Evolutionary conservation across 2,888 invertebrate species (phyloP), one percentile per base, ranked within the genome.

Genomic region (Thera britannica): DNA sequence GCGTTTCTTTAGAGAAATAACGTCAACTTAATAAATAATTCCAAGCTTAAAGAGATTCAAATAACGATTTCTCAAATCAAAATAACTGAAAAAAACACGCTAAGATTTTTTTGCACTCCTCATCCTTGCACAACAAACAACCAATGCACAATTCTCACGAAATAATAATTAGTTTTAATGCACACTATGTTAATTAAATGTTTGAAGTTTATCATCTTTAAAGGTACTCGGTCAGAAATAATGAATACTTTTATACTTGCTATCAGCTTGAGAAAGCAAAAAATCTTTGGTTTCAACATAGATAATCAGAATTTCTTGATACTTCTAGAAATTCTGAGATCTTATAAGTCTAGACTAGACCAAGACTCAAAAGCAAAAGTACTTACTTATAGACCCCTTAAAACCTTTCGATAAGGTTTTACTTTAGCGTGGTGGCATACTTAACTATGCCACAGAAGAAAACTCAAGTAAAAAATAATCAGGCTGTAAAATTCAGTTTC

Each of bases 21-120:
- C 46, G 44, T 7, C 7, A 41, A 38, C 6, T 38, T 38, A 38
- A 38, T 38, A 44, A 54, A 51, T 54, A 58, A 61, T 44, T 49
- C n/a, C 41, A 44, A 64, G 63, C 68, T 51, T 60, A 23, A n/a
- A n/a, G 7, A 67, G 7, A 66, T 2, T 52, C 46, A 36, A 12
- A 55, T 59, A 55, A 59, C 60, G 34, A 59, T 59, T 48, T 9
- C 48, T 38, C 23, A 60, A 46, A 54, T 23, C 9, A 34, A 56
- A 67, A 59, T 63, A 63, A 62, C 48, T 62, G 2, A 9, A n/a
- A 62, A 55, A 67, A 35, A 60, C 59, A 58, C 64, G 64, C 68
- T 68, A 54, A 9, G 59, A 23, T 58, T 54, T 52, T 8, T 34
- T 52, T 36, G 64, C 68, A 68, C 68, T 54, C 55, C 12, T 41